Base-by-base conservation (phyloP, 2,797 vertebrate genomes). In the Muraenolepis orangiensis region DNA sequence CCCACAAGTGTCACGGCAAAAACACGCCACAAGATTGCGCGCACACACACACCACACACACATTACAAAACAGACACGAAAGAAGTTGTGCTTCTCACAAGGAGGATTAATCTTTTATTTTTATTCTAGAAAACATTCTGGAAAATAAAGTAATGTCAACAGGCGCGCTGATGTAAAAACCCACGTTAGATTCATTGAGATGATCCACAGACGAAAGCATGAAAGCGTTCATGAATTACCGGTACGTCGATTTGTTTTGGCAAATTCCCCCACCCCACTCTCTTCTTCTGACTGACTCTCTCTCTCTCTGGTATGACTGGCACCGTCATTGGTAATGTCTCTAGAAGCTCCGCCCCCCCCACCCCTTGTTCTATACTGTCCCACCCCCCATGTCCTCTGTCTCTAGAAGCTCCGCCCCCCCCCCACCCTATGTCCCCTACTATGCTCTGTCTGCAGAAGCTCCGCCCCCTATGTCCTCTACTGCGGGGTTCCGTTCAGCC, bases 241-340 rank as follows among this genome's bases (percentile, higher is more conserved):
- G 61, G 70, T 71, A 84, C 82, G 80, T 84, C 57, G 77, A 66
- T 73, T 29, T 34, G 78, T 73, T 84, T 81, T 84, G 76, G 76
- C 79, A 82, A 84, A 70, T 6, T 20, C 46, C 46, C 46, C 46
- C 46, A 3, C 32, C 32, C 32, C 32, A 3, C 32, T 13, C 3
- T 28, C 61, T 26, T 66, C 23, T 26, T 66, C 23, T 66, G 10
- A 23, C 61, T 28, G 61, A 66, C 46, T n/a, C n/a, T n/a, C n/a
- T n/a, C n/a, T n/a, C n/a, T n/a, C n/a, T n/a, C n/a, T 18, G 32
- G 32, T 34, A 34, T 34, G 32, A 34, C 32, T 34, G 32, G 32
- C 8, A 34, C 32, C 3, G 8, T 3, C 32, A 4, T n/a, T 7
- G 46, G 46, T 51, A 51, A 51, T 6, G 18, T 51, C 40, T 42